Conservation (phyloP, 2,797 vertebrate species). For the Pelochelys cantorii region DNA sequence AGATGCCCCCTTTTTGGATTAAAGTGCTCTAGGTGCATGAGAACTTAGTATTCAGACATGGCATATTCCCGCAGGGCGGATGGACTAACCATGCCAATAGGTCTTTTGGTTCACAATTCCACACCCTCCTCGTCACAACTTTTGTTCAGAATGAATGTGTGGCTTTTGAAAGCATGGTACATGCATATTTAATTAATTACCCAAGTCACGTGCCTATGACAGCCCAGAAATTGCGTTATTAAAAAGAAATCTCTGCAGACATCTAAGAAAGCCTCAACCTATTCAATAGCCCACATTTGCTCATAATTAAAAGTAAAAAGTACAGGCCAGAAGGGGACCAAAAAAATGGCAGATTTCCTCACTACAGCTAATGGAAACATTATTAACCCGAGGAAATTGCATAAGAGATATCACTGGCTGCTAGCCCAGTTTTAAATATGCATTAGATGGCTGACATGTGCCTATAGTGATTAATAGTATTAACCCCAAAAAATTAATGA, state of each 20-base stretch:
- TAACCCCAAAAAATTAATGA: background rate
- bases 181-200: constrained; percentile 47
- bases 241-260: constrained; percentile 71
- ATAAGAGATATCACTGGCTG: constrained; percentile 58
- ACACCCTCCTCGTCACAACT: background rate
- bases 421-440: constrained; percentile 48
- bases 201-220: constrained; percentile 43
- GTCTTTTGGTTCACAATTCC: background rate
- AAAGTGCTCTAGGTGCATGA: background rate
- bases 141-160: background rate
- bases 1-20: background rate
- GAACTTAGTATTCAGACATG: background rate
- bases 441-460: constrained; percentile 13
- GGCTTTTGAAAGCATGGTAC: background rate
- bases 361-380: constrained; percentile 63
- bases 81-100: background rate
- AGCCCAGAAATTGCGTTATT: constrained; percentile 64
- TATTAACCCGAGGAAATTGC: constrained; percentile 71
- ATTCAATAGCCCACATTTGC: constrained; percentile 64
- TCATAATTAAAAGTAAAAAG: constrained; percentile 74
- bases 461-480: constrained; percentile 37
- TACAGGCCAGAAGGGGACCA: constrained; percentile 66
- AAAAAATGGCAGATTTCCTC: constrained; percentile 54
- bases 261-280: constrained; percentile 58
- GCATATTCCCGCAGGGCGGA: background rate